Percentiles rank a stretch among this genome's conserved stretches.
Evolutionary conservation across 2,113 vertebrate genomes (phyloP).

Genomic region (Apeltes quadracus): DNA sequence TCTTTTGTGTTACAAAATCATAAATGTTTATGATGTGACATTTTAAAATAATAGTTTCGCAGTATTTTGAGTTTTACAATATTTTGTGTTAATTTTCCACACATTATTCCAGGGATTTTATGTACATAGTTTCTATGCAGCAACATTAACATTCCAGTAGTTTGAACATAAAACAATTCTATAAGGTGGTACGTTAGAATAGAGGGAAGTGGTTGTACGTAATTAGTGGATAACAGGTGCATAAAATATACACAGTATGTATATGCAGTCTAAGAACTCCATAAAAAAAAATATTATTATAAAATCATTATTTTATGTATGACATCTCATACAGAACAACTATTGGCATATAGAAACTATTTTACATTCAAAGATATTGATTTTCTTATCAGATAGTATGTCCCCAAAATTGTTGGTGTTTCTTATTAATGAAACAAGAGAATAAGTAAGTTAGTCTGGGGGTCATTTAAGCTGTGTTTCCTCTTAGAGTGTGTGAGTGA

Average conservation of each 20-base stretch:
- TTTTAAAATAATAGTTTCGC: too few relatives aligned
- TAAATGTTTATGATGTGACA: background rate
- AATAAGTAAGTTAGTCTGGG: background rate
- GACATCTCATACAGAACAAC: background rate
- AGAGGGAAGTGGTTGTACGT: background rate
- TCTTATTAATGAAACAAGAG: background rate
- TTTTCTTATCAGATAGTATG: too few relatives aligned
- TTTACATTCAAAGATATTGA: background rate
- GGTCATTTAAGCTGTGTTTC: background rate
- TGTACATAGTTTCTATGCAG: background rate
- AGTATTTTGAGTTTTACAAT: background rate
- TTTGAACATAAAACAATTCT: too few relatives aligned
- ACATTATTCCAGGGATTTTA: background rate
- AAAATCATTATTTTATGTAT: background rate
- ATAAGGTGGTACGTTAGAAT: background rate
- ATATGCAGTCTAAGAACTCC: background rate
- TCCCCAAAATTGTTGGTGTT: background rate
- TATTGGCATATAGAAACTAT: background rate
- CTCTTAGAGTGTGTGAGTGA: conserved; percentile 11
- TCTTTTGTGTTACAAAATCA: background rate
- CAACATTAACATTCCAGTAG: background rate
- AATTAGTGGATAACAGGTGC: too few relatives aligned
- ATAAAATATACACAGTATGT: background rate
- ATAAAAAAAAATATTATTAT: too few relatives aligned
- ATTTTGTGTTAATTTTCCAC: background rate